phyloP scores from a whole-genome alignment of 2,113 vertebrate genomes.

The Barnardius zonarius region DNA sequence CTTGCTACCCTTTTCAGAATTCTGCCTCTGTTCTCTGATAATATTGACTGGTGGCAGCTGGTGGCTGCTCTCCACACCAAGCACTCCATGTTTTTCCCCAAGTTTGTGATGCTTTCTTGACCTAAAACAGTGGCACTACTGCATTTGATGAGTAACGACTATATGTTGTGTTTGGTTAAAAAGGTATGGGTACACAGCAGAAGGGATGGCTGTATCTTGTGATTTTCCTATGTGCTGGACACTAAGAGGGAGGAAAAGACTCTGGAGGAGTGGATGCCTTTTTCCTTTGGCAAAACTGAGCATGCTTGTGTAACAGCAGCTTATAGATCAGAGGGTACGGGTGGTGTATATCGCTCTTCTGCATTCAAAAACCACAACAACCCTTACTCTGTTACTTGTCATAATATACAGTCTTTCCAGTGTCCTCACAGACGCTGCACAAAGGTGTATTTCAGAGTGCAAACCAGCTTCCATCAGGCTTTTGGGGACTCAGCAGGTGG shows the following conservation, averaged over 20 bases:
- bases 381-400: background rate
- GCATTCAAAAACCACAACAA: background rate
- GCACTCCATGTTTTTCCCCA: background rate
- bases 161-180: background rate
- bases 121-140: background rate
- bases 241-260: background rate
- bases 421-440: background rate
- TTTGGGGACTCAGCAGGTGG: background rate
- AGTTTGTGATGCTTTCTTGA: background rate
- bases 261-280: background rate
- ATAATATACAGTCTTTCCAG: background rate
- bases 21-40: background rate
- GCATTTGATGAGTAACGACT: background rate
- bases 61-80: background rate
- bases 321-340: background rate
- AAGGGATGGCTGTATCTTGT: background rate
- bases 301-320: background rate
- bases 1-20: background rate
- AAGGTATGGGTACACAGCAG: background rate
- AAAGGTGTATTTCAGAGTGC: background rate
- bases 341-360: background rate
- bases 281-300: background rate
- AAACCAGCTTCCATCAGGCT: background rate
- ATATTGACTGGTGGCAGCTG: background rate
- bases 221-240: background rate